Percentiles rank a stretch among this genome's conserved stretches.
Conservation (phyloP, 2,888 invertebrate genomes). For the Campopleginae sp. region DNA sequence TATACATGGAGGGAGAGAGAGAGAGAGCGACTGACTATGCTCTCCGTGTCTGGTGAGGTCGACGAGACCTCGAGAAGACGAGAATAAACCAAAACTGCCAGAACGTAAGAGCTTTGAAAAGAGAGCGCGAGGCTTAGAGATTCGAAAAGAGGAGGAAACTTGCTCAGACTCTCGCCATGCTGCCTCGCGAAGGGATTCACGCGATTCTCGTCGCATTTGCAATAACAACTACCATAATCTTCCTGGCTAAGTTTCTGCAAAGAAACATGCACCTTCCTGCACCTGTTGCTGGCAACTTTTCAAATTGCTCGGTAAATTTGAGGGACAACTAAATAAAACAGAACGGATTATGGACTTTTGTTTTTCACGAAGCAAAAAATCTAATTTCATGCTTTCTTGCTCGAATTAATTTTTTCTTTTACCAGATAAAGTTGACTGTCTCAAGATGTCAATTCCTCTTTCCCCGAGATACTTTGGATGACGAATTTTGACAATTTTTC, state of each 20-base stretch:
- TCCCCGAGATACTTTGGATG: neutral
- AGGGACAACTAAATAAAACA: conserved; percentile 9
- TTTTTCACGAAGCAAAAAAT: neutral
- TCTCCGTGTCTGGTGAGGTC: conserved; percentile 66
- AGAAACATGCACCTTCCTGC: conserved; percentile 22
- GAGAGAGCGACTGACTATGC: conserved; percentile 47
- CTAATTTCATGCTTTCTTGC: neutral
- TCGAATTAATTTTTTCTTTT: neutral
- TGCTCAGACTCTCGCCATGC: conserved; percentile 61
- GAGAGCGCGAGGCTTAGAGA: conserved; percentile 42
- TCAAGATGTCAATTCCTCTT: neutral
- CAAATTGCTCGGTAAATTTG: conserved; percentile 56
- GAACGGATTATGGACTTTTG: neutral
- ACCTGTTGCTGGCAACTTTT: conserved; percentile 42
- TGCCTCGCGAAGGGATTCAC: conserved; percentile 64
- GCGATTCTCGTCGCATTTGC: conserved; percentile 62
- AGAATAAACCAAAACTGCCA: conserved; percentile 66
- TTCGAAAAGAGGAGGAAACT: conserved; percentile 27
- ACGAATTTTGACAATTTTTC: too few relatives aligned
- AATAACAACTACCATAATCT: conserved; percentile 56
- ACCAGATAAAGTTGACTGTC: neutral
- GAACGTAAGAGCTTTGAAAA: conserved; percentile 36
- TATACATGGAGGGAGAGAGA: conserved; percentile 21
- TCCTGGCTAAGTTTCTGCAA: conserved; percentile 52
- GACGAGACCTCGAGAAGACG: conserved; percentile 70